A percentile compares a stretch with the other conserved stretches of the same genome.
phyloP scores from a whole-genome alignment of 2,888 invertebrate genomes.

The Arrhopalites spinosus region DNA sequence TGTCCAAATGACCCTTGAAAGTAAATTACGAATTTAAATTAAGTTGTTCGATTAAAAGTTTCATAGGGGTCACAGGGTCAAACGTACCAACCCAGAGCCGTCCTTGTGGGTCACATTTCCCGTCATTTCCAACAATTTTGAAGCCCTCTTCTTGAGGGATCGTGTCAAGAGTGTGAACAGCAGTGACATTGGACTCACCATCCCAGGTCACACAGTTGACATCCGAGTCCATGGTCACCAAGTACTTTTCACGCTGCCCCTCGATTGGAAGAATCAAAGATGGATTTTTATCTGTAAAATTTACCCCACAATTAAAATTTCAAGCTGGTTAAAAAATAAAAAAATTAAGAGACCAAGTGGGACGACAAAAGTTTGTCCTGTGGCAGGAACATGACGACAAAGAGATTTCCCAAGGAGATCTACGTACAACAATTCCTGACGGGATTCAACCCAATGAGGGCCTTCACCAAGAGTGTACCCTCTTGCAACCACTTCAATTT shows the following conservation, averaged over 20 bases:
- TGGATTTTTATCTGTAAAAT: slow-evolving; percentile 59
- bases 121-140: too few relatives aligned
- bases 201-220: slow-evolving; percentile 70
- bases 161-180: slow-evolving; percentile 64
- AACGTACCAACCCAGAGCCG: slow-evolving; percentile 72
- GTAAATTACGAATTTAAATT: too few relatives aligned
- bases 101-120: slow-evolving; percentile 75
- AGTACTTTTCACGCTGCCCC: slow-evolving; percentile 66
- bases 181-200: slow-evolving; percentile 61
- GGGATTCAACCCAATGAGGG: slow-evolving; percentile 50
- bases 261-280: slow-evolving; percentile 70
- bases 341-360: too few relatives aligned
- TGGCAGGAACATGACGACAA: slow-evolving; percentile 48
- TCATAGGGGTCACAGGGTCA: too few relatives aligned
- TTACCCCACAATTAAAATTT: too few relatives aligned
- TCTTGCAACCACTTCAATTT: too few relatives aligned
- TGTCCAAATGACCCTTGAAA: too few relatives aligned
- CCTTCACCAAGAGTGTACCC: slow-evolving; percentile 47
- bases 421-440: slow-evolving; percentile 52
- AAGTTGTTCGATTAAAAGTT: too few relatives aligned
- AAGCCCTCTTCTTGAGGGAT: slow-evolving; percentile 68
- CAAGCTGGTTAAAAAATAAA: too few relatives aligned
- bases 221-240: slow-evolving; percentile 67
- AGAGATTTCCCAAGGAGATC: slow-evolving; percentile 52
- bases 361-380: slow-evolving; percentile 46